Percentiles rank a stretch among this genome's conserved stretches.
Evolutionary conservation across 1,140 invertebrate species (phyloP).

Genomic region (Tetramorium parvispinum): DNA sequence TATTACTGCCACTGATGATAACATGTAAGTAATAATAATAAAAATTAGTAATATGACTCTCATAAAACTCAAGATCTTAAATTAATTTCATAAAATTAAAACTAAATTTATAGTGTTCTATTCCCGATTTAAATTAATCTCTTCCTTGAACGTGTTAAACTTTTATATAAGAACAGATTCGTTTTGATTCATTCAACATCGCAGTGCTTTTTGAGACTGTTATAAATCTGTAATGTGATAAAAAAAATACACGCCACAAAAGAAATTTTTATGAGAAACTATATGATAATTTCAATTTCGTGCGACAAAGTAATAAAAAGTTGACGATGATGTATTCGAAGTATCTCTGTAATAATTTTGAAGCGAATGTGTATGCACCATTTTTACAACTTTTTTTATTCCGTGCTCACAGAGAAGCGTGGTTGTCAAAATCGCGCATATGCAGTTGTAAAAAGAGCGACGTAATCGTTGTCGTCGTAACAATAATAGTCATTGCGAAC

Average conservation of each 20-base stretch:
- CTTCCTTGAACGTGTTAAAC: not conserved
- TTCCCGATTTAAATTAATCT: not conserved
- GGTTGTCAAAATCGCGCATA: slow-evolving; percentile 50
- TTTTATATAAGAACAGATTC: not conserved
- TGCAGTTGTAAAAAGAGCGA: slow-evolving; percentile 62
- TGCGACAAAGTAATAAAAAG: slow-evolving; percentile 12
- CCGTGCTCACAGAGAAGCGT: slow-evolving; percentile 26
- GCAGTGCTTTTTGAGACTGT: not conserved
- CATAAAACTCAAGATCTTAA: not conserved
- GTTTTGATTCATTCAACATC: not conserved
- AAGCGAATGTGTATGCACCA: not conserved
- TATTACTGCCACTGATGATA: not conserved
- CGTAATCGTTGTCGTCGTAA: slow-evolving; percentile 46
- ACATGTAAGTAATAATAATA: not conserved
- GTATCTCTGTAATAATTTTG: slow-evolving; percentile 39
- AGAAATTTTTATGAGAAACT: not conserved
- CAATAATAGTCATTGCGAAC: slow-evolving; percentile 53
- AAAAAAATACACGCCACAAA: not conserved
- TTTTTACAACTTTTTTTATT: slow-evolving; percentile 63
- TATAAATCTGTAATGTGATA: not conserved
- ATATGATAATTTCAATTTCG: slow-evolving; percentile 1
- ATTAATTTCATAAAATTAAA: slow-evolving; percentile 6
- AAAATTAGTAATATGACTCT: not conserved
- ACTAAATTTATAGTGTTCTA: no score
- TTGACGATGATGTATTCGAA: not conserved